These are phyloP conservation scores for Drosophila macrospina DNA, from an alignment of 2,888 invertebrate genomes.

Conservation along the genomic window DNA sequence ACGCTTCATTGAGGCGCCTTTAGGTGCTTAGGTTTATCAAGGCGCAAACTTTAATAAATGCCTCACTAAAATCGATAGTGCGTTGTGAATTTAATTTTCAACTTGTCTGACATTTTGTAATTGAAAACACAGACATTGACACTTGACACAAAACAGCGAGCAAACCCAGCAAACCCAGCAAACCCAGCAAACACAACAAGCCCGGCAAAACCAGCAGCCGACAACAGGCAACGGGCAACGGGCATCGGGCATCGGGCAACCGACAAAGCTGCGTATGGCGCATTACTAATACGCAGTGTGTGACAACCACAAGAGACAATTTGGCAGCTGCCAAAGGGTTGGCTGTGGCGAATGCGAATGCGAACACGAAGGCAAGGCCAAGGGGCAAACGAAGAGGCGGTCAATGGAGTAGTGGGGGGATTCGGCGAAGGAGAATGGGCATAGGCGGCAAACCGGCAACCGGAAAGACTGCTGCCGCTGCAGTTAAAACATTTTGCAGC, in stretches of 20 bases:
- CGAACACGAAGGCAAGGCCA: constrained; percentile 9
- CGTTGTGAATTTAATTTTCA: constrained; percentile 78
- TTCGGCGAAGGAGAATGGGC: neutral
- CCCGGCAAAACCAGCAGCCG: constrained; percentile 34
- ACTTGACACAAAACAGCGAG: constrained; percentile 64
- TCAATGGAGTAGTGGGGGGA: constrained; percentile 6
- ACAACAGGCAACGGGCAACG: constrained; percentile 1
- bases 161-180: constrained; percentile 27
- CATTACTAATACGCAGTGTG: constrained; percentile 82
- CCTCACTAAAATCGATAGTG: constrained; percentile 52
- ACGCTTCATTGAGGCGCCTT: constrained; percentile 71
- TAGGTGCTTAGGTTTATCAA: constrained; percentile 64
- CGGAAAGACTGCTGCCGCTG: constrained; percentile 69
- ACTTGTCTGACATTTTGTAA: constrained; percentile 79
- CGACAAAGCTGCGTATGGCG: constrained; percentile 72
- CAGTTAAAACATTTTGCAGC: constrained; percentile 73
- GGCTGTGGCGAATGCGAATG: constrained; percentile 44
- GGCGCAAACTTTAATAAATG: constrained; percentile 56
- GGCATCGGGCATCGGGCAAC: constrained; percentile 16
- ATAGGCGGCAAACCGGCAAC: constrained; percentile 40
- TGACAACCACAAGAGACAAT: constrained; percentile 82
- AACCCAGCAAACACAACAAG: constrained; percentile 5
- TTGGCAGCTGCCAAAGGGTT: constrained; percentile 81
- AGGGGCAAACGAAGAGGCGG: constrained; percentile 2
- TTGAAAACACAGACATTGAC: constrained; percentile 77